Conservation (phyloP, 2,113 vertebrate genomes). For the Formicarius rufipectus region DNA sequence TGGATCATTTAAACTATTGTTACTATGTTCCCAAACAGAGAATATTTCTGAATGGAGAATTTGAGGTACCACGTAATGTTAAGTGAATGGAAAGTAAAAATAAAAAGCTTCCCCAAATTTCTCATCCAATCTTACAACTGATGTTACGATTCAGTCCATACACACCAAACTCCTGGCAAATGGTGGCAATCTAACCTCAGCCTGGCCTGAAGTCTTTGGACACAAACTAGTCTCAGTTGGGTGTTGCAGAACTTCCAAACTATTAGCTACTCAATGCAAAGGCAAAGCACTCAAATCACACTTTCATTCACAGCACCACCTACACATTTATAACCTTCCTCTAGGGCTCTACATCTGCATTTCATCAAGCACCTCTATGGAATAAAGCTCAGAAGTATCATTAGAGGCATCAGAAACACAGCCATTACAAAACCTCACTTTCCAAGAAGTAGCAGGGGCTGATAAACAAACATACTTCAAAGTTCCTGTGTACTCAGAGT, state of each 20-base stretch:
- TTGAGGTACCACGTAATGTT: accelerated
- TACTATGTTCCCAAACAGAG: neutral
- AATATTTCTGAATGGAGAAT: neutral
- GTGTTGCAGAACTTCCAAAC: neutral
- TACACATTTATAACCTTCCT: neutral
- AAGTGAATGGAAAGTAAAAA: neutral
- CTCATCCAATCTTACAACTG: neutral
- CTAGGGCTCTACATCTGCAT: neutral
- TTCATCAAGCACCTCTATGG: neutral
- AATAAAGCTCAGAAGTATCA: neutral
- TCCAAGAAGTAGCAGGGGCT: neutral
- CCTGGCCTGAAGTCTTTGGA: neutral
- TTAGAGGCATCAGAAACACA: neutral
- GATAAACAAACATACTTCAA: neutral
- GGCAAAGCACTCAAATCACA: neutral
- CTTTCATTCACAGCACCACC: neutral
- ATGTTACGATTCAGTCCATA: neutral
- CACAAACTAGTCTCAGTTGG: neutral
- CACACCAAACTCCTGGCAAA: neutral
- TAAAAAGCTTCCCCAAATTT: neutral
- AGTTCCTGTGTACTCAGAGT: neutral
- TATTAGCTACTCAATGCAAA: neutral
- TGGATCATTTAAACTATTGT: neutral
- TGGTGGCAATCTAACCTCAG: neutral
- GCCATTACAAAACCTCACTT: neutral